Conservation (phyloP, 1,140 invertebrate genomes). For the Gerris buenoi region DNA sequence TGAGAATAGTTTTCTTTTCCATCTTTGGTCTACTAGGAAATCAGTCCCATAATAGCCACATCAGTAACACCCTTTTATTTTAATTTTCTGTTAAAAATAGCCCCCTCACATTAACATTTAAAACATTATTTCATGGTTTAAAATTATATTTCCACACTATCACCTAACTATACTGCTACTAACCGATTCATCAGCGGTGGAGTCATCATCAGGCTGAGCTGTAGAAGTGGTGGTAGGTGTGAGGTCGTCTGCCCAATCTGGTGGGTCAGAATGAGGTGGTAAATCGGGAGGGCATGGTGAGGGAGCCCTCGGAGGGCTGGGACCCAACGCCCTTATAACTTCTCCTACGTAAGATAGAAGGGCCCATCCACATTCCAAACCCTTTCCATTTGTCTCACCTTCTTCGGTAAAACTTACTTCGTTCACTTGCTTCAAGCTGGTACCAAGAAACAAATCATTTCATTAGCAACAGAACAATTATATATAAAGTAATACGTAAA, state of each 20-base stretch:
- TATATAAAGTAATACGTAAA: background rate
- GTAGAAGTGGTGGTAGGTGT: constrained; percentile 52
- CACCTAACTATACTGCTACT: too few species aligned
- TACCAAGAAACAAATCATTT: constrained; percentile 1
- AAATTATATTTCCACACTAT: too few species aligned
- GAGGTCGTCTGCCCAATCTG: constrained; percentile 68
- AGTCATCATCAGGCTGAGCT: constrained; percentile 66
- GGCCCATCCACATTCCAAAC: constrained; percentile 61
- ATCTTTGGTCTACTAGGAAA: too few species aligned
- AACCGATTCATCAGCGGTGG: constrained; percentile 76
- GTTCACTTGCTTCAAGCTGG: constrained; percentile 36
- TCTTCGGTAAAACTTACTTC: constrained; percentile 39
- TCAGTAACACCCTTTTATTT: too few species aligned
- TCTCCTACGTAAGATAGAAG: constrained; percentile 56
- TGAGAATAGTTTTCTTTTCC: too few species aligned
- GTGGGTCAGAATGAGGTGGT: constrained; percentile 48
- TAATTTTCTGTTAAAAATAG: too few species aligned
- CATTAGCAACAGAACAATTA: background rate
- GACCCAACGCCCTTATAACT: constrained; percentile 30
- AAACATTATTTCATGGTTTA: too few species aligned
- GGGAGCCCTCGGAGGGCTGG: constrained; percentile 34
- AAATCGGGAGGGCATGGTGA: constrained; percentile 64
- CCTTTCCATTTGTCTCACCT: constrained; percentile 25
- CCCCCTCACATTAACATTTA: too few species aligned
- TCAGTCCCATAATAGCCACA: too few species aligned